Evolutionary conservation across 2,113 vertebrate genomes (phyloP).

Genomic region (Oplegnathus fasciatus): DNA sequence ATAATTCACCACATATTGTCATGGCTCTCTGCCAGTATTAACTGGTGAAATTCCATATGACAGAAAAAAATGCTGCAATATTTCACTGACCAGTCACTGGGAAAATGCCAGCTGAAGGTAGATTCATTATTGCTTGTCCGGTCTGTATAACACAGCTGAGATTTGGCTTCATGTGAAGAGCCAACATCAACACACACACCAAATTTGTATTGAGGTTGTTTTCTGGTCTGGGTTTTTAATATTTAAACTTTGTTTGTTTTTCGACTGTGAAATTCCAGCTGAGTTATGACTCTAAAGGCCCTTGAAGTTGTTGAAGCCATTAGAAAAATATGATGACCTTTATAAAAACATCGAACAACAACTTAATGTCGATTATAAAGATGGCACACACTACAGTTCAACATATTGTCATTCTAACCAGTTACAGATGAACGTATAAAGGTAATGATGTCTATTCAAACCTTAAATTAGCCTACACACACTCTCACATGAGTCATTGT

Average conservation of each 20-base stretch:
- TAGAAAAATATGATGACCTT: neutral
- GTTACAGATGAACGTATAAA: neutral
- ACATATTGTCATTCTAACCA: neutral
- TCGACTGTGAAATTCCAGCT: neutral
- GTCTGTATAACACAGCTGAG: neutral
- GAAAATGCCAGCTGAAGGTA: neutral
- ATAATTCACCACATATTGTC: constrained; percentile 19
- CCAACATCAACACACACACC: neutral
- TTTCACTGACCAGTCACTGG: constrained; percentile 11
- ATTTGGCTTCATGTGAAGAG: neutral
- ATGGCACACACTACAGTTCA: neutral
- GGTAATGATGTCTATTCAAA: neutral
- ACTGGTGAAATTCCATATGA: constrained; percentile 5
- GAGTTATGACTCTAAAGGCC: neutral
- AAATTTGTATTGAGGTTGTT: neutral
- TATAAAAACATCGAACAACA: neutral
- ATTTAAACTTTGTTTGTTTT: neutral
- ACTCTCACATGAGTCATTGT: neutral
- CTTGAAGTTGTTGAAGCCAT: neutral
- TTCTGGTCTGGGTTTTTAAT: neutral
- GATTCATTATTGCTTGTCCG: constrained; percentile 10
- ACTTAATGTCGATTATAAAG: neutral
- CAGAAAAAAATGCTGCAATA: constrained; percentile 7
- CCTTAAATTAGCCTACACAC: neutral
- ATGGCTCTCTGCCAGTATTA: constrained; percentile 21